Percentiles rank a stretch among this genome's conserved stretches.
These are phyloP conservation scores for Atethmia centrago DNA, from an alignment of 2,888 invertebrate species.

Conservation along the genomic window DNA sequence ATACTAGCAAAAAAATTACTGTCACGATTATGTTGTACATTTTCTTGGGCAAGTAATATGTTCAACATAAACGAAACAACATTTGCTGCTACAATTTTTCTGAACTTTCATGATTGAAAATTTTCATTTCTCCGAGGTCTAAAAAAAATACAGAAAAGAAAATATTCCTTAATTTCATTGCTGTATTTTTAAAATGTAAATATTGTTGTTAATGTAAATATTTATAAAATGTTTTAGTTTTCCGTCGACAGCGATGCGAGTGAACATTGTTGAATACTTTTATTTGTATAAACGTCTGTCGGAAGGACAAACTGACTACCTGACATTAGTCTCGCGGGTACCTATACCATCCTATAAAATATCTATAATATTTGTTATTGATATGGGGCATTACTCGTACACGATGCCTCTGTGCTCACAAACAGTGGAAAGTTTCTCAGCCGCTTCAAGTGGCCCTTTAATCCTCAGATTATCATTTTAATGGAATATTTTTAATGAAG, in stretches of 20 bases:
- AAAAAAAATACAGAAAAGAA: neutral
- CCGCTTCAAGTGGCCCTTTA: constrained; percentile 71
- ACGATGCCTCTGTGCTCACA: constrained; percentile 62
- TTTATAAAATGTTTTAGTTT: neutral
- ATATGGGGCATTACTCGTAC: constrained; percentile 63
- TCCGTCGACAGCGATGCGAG: no score
- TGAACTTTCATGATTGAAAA: neutral
- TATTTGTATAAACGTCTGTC: neutral
- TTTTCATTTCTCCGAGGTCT: neutral
- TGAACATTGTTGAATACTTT: neutral
- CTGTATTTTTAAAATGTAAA: neutral
- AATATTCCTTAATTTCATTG: neutral
- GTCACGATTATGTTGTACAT: neutral
- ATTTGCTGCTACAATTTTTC: neutral
- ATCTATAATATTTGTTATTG: constrained; percentile 71
- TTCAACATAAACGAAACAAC: neutral
- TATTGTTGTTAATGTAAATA: neutral
- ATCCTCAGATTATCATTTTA: constrained; percentile 81
- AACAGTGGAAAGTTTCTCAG: constrained; percentile 81
- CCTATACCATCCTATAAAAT: constrained; percentile 42
- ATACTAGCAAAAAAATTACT: neutral
- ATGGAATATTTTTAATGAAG: constrained; percentile 81
- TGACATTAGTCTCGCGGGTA: constrained; percentile 14
- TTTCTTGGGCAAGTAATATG: neutral
- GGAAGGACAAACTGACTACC: constrained; percentile 13